Evolutionary conservation across 2,888 invertebrate species (phyloP).

Genomic region (Zhengitettix transpicula): DNA sequence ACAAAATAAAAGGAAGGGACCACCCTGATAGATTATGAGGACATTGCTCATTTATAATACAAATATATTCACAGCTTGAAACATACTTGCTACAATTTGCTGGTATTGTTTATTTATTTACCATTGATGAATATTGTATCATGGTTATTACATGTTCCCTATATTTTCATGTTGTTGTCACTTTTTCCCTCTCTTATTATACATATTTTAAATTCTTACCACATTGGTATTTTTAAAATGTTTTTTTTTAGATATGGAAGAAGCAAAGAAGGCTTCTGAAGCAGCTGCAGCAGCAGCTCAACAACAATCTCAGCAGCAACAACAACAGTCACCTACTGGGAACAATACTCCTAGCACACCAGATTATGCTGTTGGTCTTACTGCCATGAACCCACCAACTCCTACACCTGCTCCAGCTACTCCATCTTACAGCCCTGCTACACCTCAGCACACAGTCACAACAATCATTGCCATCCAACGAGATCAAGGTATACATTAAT

Average conservation of each 20-base stretch:
- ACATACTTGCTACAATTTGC: no score
- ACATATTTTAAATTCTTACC: neutral
- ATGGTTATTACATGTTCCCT: no score
- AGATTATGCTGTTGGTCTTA: slow-evolving; percentile 67
- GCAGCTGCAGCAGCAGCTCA: slow-evolving; percentile 32
- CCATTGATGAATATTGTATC: no score
- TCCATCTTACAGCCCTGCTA: slow-evolving; percentile 10
- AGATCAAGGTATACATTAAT: no score
- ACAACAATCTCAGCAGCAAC: slow-evolving; percentile 22
- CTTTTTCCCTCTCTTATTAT: neutral
- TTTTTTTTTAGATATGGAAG: slow-evolving; percentile 38
- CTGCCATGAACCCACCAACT: slow-evolving; percentile 38
- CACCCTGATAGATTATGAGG: no score
- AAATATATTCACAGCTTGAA: no score
- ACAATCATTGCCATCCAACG: slow-evolving; percentile 12
- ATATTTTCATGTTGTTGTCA: neutral
- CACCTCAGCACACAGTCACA: slow-evolving; percentile 17
- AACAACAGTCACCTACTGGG: slow-evolving; percentile 20
- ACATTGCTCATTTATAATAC: no score
- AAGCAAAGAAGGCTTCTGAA: slow-evolving; percentile 35
- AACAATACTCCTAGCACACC: slow-evolving; percentile 39
- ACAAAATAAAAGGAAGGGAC: no score
- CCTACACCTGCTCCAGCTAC: slow-evolving; percentile 11
- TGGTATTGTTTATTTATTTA: no score
- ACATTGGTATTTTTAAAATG: neutral